These are phyloP conservation scores for Carduelis carduelis DNA, from an alignment of 2,797 vertebrate genomes.

Conservation along the genomic window DNA sequence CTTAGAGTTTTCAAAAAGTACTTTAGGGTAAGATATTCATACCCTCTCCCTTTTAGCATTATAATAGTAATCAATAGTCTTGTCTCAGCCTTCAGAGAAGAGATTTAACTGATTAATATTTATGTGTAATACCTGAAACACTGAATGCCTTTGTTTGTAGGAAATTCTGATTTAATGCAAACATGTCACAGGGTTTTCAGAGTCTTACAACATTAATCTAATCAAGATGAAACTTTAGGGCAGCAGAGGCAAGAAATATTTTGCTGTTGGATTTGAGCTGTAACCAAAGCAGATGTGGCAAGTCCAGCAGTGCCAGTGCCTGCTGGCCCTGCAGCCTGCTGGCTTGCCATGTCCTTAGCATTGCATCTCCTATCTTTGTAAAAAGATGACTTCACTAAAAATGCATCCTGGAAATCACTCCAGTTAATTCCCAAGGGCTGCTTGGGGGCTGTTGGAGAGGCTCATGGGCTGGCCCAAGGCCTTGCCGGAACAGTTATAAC, in stretches of 20 bases:
- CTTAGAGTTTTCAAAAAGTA: neutral
- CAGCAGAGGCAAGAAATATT: neutral
- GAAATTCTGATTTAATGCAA: neutral
- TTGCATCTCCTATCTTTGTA: neutral
- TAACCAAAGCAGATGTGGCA: neutral
- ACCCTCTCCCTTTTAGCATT: neutral
- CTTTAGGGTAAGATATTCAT: neutral
- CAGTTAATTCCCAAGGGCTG: neutral
- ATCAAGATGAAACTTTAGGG: neutral
- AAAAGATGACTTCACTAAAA: neutral
- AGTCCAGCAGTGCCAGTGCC: neutral
- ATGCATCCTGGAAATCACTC: neutral
- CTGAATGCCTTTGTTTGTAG: neutral
- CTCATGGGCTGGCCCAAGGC: neutral
- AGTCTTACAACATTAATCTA: neutral
- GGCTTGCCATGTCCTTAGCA: neutral
- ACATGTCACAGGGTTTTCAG: neutral
- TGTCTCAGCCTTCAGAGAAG: neutral
- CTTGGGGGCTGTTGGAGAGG: neutral
- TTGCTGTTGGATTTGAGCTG: neutral
- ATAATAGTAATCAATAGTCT: neutral
- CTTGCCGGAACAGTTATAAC: fast-evolving
- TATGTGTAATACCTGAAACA: neutral
- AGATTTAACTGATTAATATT: neutral
- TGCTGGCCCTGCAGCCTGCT: neutral